Base-by-base conservation (phyloP, 2,113 vertebrate species). In the Pygoscelis antarcticus region DNA sequence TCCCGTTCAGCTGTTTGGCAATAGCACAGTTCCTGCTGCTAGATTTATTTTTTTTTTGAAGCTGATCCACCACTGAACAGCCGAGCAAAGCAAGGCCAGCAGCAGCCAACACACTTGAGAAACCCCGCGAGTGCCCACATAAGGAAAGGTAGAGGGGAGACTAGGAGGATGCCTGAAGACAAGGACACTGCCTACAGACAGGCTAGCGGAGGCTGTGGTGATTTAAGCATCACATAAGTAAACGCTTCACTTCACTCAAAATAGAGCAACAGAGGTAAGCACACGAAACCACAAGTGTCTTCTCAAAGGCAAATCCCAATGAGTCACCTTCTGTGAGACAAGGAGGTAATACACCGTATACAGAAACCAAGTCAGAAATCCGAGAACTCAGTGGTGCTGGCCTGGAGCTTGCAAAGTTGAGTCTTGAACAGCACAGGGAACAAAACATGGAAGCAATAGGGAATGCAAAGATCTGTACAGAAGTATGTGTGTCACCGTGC, bases 1-100 rank as follows among this genome's bases (percentile, higher is more conserved):
- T 96, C 84, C 93, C 36, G 6, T 51, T 95, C 96, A 95, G 97
- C 97, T 97, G 95, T 62, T 92, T 88, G 92, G 87, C 64, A 0
- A n/a, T 8, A 79, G 68, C 5, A 4, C 84, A 69, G 70, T 2
- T 91, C 89, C 91, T 38, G 78, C 32, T 72, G 65, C 80, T 57
- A 3, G 12, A 16, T 47, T 72, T n/a, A 10, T 6, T 13, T 55
- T n/a, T 66, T 66, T 58, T 40, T 34, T 58, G 8, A 80, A 91
- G 77, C 65, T 42, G 82, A 79, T 55, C 78, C 54, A 36, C 11
- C 18, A 29, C 22, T 9, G 18, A 84, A 30, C 8, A 81, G 68
- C 38, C 1, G 0, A 75, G 65, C 40, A 40, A 44, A 72, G 79
- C 76, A 15, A 77, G 23, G 75, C 51, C 80, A 79, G 72, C 1